A percentile compares a stretch with the other conserved stretches of the same genome.
phyloP scores from a whole-genome alignment of 2,888 invertebrate species.

The Pyrochroa serraticornis region DNA sequence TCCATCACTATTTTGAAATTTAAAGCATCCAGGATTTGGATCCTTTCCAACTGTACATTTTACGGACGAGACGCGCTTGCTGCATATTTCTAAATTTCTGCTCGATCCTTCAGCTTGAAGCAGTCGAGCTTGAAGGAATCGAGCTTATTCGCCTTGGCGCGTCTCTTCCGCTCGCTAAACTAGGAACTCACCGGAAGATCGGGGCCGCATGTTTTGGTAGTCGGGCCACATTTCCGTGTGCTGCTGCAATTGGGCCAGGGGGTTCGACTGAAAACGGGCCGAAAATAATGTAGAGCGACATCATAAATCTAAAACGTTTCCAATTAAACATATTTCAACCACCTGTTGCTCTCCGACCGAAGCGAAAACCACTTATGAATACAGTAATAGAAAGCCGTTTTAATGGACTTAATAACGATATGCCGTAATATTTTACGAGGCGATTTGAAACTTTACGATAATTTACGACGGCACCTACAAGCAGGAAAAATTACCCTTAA shows the following conservation, averaged over 20 bases:
- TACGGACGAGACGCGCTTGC: no score
- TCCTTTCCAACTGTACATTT: no score
- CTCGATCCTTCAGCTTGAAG: no score
- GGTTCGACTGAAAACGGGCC: constrained; percentile 42
- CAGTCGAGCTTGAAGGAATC: no score
- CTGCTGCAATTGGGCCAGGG: constrained; percentile 50
- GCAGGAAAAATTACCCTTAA: no score
- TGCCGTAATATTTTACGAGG: not conserved
- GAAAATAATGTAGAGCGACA: constrained; percentile 1
- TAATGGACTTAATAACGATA: constrained; percentile 3
- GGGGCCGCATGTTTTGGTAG: constrained; percentile 44
- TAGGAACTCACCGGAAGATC: constrained; percentile 36
- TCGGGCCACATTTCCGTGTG: constrained; percentile 54
- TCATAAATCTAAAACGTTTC: constrained; percentile 17
- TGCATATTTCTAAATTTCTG: no score
- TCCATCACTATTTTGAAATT: no score
- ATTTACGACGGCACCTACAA: not conserved
- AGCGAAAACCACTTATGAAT: constrained; percentile 12
- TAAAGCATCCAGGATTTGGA: no score
- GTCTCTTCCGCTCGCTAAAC: not conserved
- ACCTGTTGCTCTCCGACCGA: constrained; percentile 23
- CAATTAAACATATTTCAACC: constrained; percentile 33
- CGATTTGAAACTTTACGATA: not conserved
- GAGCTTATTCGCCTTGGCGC: not conserved
- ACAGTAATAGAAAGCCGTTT: constrained; percentile 16